Evolutionary conservation across 2,113 vertebrate genomes (phyloP).

Genomic region (Xiphophorus couchianus): DNA sequence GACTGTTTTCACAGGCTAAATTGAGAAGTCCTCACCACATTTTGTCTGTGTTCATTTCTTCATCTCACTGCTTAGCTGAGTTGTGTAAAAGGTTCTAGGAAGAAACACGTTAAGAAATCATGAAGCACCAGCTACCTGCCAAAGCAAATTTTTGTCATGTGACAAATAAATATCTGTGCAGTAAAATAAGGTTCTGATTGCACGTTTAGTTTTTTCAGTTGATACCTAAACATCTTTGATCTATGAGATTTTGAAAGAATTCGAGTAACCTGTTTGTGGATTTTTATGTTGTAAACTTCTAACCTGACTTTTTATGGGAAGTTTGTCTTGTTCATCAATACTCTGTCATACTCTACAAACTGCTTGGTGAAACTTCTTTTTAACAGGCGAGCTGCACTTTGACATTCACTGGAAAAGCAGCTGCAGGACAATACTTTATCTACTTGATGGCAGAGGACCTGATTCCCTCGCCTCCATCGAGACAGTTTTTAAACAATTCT

Average conservation of each 20-base stretch:
- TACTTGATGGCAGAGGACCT: slow-evolving; percentile 75
- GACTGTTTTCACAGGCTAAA: background rate
- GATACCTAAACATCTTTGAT: background rate
- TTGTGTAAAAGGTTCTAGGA: background rate
- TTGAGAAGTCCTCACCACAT: background rate
- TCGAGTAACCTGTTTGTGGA: background rate
- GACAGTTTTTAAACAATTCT: background rate
- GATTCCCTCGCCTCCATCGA: slow-evolving; percentile 17
- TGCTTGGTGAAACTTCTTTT: background rate
- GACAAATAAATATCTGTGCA: background rate
- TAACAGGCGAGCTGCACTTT: slow-evolving; percentile 64
- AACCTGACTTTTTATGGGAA: background rate
- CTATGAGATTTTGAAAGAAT: background rate
- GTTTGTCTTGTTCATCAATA: background rate
- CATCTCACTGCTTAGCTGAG: background rate
- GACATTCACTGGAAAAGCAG: slow-evolving; percentile 61
- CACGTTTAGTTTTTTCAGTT: background rate
- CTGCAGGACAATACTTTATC: slow-evolving; percentile 66
- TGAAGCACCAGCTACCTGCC: background rate
- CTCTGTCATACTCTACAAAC: background rate
- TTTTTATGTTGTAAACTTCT: background rate
- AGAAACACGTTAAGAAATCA: background rate
- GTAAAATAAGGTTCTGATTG: background rate
- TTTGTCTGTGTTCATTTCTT: background rate
- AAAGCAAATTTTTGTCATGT: background rate